A percentile compares a stretch with the other conserved stretches of the same genome.
These are phyloP conservation scores for Dicycla oo DNA, from an alignment of 2,888 invertebrate species.

Conservation along the genomic window DNA sequence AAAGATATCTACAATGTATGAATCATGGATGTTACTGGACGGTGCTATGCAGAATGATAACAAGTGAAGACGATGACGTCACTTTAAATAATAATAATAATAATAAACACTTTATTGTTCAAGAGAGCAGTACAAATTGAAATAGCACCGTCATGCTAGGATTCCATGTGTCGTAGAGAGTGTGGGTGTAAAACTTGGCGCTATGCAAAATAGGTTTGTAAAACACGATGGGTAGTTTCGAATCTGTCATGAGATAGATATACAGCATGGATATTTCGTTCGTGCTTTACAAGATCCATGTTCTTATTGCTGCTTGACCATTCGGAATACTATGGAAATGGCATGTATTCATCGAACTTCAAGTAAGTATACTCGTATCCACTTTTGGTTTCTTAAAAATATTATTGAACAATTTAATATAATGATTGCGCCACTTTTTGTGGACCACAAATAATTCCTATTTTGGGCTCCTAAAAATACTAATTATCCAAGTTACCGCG, in stretches of 20 bases:
- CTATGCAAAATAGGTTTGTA: not conserved
- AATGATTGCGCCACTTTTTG: not conserved
- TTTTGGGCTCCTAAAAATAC: not conserved
- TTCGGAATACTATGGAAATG: not conserved
- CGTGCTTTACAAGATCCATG: not conserved
- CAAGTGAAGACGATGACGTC: conserved; percentile 1
- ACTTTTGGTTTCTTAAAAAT: not conserved
- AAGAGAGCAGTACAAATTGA: no score
- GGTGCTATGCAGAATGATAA: conserved; percentile 8
- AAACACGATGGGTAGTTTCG: conserved; percentile 10
- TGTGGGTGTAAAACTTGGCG: conserved; percentile 9
- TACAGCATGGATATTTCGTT: not conserved
- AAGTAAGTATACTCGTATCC: no score
- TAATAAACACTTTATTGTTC: no score
- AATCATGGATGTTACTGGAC: not conserved
- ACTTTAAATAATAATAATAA: conserved; percentile 4
- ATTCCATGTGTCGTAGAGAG: not conserved
- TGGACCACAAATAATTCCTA: not conserved
- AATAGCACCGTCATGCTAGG: no score
- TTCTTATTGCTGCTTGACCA: not conserved
- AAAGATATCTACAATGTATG: conserved; percentile 36
- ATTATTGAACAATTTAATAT: not conserved
- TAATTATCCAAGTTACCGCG: not conserved
- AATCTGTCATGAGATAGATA: not conserved
- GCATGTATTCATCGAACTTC: not conserved